phyloP scores from a whole-genome alignment of 2,113 vertebrate genomes.

The Dendropsophus ebraccatus region DNA sequence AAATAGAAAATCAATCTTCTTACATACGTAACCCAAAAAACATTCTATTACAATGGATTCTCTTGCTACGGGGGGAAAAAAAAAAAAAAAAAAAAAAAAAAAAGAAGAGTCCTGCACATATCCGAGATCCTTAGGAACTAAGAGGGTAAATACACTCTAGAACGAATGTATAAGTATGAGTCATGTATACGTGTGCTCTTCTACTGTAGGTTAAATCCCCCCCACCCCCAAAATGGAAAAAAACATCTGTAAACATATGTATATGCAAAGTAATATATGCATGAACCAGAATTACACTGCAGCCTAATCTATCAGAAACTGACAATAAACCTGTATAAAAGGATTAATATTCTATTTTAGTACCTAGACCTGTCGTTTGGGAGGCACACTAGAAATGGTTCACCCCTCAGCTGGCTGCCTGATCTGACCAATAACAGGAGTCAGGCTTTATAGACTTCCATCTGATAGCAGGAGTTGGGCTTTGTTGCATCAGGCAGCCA shows the following conservation, averaged over 20 bases:
- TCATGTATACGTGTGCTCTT: background rate
- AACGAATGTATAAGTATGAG: constrained; percentile 21
- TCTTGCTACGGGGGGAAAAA: background rate
- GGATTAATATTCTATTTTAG: background rate
- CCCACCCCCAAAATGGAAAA: background rate
- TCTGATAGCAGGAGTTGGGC: too few species aligned
- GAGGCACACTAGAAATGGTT: too few species aligned
- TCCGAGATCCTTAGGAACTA: constrained; percentile 24
- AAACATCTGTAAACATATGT: constrained; percentile 1
- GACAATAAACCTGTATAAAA: background rate
- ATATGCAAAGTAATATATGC: background rate
- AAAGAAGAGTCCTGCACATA: constrained; percentile 29
- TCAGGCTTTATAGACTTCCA: too few species aligned
- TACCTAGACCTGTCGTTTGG: too few species aligned
- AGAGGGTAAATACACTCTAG: constrained; percentile 45
- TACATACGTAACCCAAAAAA: too few species aligned
- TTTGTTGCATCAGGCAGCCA: too few species aligned
- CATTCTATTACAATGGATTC: background rate
- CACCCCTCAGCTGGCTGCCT: too few species aligned
- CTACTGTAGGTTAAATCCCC: background rate
- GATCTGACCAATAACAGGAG: too few species aligned
- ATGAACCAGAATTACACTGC: background rate
- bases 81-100: too few species aligned
- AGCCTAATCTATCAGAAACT: background rate
- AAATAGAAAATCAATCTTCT: background rate